phyloP scores from a whole-genome alignment of 2,797 vertebrate species.

The Molossus molossus region DNA sequence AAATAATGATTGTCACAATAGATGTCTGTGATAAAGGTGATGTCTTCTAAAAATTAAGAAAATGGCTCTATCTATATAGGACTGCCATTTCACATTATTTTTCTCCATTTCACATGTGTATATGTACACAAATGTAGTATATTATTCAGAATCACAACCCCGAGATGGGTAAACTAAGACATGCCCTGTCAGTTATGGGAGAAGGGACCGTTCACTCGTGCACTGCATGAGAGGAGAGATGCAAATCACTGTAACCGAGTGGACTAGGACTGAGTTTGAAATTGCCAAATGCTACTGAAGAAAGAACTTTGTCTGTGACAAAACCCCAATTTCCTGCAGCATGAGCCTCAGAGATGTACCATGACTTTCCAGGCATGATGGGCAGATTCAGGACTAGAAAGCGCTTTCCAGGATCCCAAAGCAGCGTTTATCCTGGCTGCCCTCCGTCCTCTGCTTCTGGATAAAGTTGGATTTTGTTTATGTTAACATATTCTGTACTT shows the following conservation, averaged over 20 bases:
- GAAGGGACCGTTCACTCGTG: background rate
- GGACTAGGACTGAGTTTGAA: background rate
- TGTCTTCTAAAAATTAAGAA: background rate
- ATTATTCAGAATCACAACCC: background rate
- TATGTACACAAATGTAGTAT: background rate
- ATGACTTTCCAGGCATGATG: background rate
- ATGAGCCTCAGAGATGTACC: background rate
- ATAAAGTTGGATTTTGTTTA: background rate
- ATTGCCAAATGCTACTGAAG: background rate
- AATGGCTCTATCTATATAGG: background rate
- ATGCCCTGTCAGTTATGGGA: background rate
- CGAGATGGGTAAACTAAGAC: background rate
- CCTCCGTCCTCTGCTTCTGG: background rate
- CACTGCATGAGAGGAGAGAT: background rate
- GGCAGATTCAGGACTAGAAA: background rate
- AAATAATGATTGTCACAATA: background rate
- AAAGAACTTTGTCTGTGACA: background rate
- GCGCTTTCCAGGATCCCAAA: background rate
- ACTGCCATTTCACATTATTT: background rate
- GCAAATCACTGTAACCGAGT: background rate
- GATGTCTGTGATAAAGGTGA: background rate
- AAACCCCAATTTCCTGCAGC: background rate
- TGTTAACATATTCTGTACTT: background rate
- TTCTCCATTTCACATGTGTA: background rate
- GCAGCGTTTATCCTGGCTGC: background rate